These are phyloP conservation scores for Syrista parreyssii DNA, from an alignment of 2,888 invertebrate species.

Conservation along the genomic window DNA sequence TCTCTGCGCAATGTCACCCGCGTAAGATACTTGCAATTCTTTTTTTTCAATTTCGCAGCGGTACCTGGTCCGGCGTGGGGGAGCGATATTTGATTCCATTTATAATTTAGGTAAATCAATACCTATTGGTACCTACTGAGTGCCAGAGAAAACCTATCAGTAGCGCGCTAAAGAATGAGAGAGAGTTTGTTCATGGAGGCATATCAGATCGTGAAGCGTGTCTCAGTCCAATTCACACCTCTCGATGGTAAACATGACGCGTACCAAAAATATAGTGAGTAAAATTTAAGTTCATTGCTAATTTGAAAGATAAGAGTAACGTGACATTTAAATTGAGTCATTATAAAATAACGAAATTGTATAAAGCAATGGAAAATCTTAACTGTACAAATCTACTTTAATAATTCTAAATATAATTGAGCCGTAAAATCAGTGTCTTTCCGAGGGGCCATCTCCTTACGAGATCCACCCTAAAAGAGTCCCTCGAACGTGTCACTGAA, in stretches of 20 bases:
- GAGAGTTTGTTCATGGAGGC: constrained; percentile 37
- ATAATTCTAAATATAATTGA: background rate
- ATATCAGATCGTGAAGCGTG: constrained; percentile 28
- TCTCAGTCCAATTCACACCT: constrained; percentile 40
- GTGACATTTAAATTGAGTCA: background rate
- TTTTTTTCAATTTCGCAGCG: background rate
- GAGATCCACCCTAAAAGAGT: background rate
- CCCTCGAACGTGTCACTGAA: background rate
- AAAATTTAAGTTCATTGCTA: background rate
- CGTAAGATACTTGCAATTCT: background rate
- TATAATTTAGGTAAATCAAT: constrained; percentile 11
- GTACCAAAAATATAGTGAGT: constrained; percentile 43
- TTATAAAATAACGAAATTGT: background rate
- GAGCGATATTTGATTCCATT: background rate
- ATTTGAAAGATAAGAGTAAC: background rate
- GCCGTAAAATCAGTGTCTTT: background rate
- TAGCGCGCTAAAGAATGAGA: constrained; percentile 33
- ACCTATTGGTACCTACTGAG: constrained; percentile 10
- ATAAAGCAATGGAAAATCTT: background rate
- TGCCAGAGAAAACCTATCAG: constrained; percentile 18
- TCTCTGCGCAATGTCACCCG: background rate
- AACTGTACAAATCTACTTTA: background rate
- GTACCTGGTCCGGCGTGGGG: background rate
- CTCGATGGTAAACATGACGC: constrained; percentile 42
- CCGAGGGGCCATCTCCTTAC: background rate